Evolutionary conservation across 2,797 vertebrate species (phyloP).

Genomic region (Anniella stebbinsi): DNA sequence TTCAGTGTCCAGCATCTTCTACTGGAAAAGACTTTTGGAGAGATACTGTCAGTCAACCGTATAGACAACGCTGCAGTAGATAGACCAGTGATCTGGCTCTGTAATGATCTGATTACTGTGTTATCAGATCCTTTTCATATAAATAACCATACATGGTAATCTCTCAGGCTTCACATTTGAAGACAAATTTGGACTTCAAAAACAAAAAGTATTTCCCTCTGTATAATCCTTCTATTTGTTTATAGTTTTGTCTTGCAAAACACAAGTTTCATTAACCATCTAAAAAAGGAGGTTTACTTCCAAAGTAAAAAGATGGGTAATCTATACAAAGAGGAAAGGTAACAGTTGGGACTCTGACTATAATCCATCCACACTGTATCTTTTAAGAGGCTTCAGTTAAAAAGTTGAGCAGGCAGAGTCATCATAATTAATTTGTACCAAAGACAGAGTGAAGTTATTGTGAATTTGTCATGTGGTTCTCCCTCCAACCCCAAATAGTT

Average conservation of each 20-base stretch:
- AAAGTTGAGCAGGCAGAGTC: constrained; percentile 63
- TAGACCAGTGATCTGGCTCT: neutral
- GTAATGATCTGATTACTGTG: neutral
- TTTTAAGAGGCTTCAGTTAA: constrained; percentile 48
- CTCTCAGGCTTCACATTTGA: neutral
- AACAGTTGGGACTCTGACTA: constrained; percentile 40
- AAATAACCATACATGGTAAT: neutral
- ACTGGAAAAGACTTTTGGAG: neutral
- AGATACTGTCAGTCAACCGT: neutral
- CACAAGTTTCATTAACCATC: neutral
- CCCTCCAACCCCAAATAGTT: constrained; percentile 52
- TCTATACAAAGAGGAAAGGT: constrained; percentile 23
- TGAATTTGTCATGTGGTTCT: constrained; percentile 68
- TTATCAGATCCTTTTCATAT: neutral
- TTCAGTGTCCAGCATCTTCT: too few relatives aligned
- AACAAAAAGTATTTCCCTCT: neutral
- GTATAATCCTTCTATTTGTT: neutral
- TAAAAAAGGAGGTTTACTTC: neutral
- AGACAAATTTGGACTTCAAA: neutral
- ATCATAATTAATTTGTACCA: constrained; percentile 67
- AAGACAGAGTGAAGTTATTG: constrained; percentile 64
- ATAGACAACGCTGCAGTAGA: neutral
- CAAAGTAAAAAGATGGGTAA: neutral
- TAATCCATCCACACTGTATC: neutral
- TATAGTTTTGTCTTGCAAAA: constrained; percentile 28